A percentile compares a stretch with the other conserved stretches of the same genome.
phyloP scores from a whole-genome alignment of 2,797 vertebrate genomes.

The Arnoldichthys spilopterus region DNA sequence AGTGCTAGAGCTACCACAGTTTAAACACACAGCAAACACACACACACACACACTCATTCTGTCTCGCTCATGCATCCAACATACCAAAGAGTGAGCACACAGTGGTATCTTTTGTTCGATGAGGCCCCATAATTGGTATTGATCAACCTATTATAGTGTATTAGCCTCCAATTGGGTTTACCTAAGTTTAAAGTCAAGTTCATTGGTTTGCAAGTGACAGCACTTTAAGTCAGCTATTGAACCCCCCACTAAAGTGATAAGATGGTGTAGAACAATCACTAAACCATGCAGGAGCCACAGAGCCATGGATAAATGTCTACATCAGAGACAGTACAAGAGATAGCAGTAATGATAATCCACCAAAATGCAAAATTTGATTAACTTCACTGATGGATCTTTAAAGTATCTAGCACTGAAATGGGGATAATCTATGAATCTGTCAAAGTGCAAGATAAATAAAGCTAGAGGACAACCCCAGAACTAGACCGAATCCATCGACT shows the following conservation, averaged over 20 bases:
- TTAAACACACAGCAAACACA: conserved; percentile 17
- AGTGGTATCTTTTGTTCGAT: conserved; percentile 65
- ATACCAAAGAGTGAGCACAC: conserved; percentile 40
- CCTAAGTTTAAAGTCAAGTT: conserved; percentile 74
- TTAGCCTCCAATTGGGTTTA: conserved; percentile 71
- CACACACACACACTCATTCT: conserved; percentile 21
- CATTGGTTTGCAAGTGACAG: conserved; percentile 68
- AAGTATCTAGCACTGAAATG: conserved; percentile 26
- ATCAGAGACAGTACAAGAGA: conserved; percentile 18
- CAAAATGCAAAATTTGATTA: conserved; percentile 40
- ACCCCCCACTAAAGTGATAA: conserved; percentile 45
- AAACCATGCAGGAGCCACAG: conserved; percentile 38
- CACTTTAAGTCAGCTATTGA: conserved; percentile 64
- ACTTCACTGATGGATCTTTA: conserved; percentile 30
- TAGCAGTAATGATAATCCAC: conserved; percentile 15
- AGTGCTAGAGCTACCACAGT: not conserved
- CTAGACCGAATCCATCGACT: conserved; percentile 20
- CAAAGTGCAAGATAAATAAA: conserved; percentile 37
- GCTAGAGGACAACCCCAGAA: conserved; percentile 22
- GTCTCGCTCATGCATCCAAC: conserved; percentile 22
- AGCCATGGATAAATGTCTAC: conserved; percentile 14
- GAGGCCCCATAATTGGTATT: conserved; percentile 73
- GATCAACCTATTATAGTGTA: conserved; percentile 72
- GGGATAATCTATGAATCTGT: conserved; percentile 38
- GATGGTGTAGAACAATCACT: conserved; percentile 31